These are phyloP conservation scores for Propithecus perrieri DNA, from an alignment of 2,797 vertebrate species.

Conservation along the genomic window DNA sequence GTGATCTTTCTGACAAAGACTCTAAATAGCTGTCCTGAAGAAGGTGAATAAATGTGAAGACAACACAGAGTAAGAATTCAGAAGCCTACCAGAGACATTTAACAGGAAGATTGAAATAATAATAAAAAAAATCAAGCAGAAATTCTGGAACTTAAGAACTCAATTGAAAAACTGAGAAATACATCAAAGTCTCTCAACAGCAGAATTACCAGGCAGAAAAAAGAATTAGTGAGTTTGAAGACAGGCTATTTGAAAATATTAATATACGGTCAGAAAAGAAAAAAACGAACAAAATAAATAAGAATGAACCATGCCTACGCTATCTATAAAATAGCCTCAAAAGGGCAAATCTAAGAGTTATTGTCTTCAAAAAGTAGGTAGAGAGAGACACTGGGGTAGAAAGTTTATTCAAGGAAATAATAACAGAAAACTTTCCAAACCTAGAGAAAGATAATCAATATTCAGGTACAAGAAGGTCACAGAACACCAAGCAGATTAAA, in stretches of 20 bases:
- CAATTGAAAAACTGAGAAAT: not conserved
- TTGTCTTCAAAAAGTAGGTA: not conserved
- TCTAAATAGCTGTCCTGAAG: not conserved
- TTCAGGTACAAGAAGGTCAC: not conserved
- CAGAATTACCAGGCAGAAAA: not conserved
- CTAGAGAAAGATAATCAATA: not conserved
- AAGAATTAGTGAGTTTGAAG: not conserved
- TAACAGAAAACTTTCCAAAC: not conserved
- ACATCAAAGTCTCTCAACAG: not conserved
- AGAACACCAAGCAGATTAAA: not conserved
- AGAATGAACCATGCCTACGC: not conserved
- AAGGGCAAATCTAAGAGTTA: not conserved
- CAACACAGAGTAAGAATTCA: not conserved
- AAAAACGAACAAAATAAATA: not conserved
- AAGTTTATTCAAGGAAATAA: not conserved
- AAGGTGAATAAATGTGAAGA: not conserved
- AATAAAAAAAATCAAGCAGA: not conserved
- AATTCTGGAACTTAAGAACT: not conserved
- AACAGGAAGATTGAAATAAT: not conserved
- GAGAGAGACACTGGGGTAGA: not conserved
- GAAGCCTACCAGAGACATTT: not conserved
- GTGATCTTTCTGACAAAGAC: not conserved
- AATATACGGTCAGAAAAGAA: not conserved
- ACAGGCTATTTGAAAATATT: too few relatives aligned
- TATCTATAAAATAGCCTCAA: not conserved